phyloP scores from a whole-genome alignment of 2,888 invertebrate genomes.

The Bimastos eiseni region DNA sequence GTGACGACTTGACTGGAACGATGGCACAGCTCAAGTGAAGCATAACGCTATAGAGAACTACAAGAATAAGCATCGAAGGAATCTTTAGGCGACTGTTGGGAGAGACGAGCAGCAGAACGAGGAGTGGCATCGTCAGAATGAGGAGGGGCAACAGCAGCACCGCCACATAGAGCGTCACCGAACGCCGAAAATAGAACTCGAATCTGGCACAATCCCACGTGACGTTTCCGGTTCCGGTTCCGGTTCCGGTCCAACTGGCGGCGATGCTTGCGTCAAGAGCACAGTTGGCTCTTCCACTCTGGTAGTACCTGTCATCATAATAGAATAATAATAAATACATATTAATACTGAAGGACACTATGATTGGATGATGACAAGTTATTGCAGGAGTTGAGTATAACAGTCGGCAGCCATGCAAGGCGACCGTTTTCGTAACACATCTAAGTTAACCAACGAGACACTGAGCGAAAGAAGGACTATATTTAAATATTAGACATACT shows the following conservation, averaged over 20 bases:
- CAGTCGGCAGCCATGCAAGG: too few relatives aligned
- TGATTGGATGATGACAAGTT: too few relatives aligned
- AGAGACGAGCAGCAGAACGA: conserved; percentile 29
- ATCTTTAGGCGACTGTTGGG: conserved; percentile 22
- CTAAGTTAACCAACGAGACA: too few relatives aligned
- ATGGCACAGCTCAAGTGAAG: conserved; percentile 28
- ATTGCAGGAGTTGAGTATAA: too few relatives aligned
- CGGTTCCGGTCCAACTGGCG: neutral
- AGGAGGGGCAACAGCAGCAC: conserved; percentile 23
- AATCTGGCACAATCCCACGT: conserved; percentile 2
- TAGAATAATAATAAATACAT: neutral
- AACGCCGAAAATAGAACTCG: conserved; percentile 18
- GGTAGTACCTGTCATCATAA: neutral
- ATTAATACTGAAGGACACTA: too few relatives aligned
- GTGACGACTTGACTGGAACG: conserved; percentile 21
- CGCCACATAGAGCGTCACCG: conserved; percentile 17
- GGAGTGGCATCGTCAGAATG: conserved; percentile 29
- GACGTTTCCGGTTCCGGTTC: neutral
- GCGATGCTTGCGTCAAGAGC: neutral
- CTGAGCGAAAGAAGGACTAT: too few relatives aligned
- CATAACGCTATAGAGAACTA: conserved; percentile 27
- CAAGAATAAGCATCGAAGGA: conserved; percentile 22
- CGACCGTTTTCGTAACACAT: too few relatives aligned
- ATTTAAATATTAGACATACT: too few relatives aligned
- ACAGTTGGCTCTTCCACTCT: neutral